Evolutionary conservation across 2,888 invertebrate genomes (phyloP), one percentile per base, ranked within the genome.

Genomic region (Brachyopa scutellaris): DNA sequence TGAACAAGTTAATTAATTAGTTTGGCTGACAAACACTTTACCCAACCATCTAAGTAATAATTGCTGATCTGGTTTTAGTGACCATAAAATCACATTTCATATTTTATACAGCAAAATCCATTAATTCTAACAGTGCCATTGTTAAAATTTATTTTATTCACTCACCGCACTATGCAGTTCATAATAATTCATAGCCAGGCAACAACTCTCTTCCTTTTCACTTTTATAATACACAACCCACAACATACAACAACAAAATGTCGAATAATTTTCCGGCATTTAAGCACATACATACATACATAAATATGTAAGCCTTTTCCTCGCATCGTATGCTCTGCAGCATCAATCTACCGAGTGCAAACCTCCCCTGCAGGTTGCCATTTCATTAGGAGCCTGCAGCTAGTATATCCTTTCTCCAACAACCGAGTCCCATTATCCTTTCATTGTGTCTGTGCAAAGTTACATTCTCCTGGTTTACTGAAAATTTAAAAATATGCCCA

Each of bases 381-480:
- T 73, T 59, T 51, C 64, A 59, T 78, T 78, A 78, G 23, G 17
- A 42, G 9, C 40, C 57, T 42, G 55, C 45, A 40, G 51, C 11
- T 45, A n/a, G n/a, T n/a, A 1, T 23, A 40, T 47, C 26, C 17
- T 29, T 26, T 26, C n/a, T 11, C 21, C 19, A 7, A 23, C 23
- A 9, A 45, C 2, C 8, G n/a, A n/a, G 11, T 15, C 57, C 11
- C 31, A 38, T 11, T 36, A 31, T 62, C 40, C 42, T 53, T 49
- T 23, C 49, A 51, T 31, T n/a, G n/a, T 73, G 38, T 62, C 59
- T 29, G 29, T 8, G 40, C n/a, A 64, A 72, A 78, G n/a, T 72
- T 59, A 72, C 64, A 66, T 72, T 78, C 51, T 21, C n/a, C 31
- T 59, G 33, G 23, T 66, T 59, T 45, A 45, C n/a, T 55, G 21